Conservation (phyloP, 2,113 vertebrate species). For the Steatornis caripensis region DNA sequence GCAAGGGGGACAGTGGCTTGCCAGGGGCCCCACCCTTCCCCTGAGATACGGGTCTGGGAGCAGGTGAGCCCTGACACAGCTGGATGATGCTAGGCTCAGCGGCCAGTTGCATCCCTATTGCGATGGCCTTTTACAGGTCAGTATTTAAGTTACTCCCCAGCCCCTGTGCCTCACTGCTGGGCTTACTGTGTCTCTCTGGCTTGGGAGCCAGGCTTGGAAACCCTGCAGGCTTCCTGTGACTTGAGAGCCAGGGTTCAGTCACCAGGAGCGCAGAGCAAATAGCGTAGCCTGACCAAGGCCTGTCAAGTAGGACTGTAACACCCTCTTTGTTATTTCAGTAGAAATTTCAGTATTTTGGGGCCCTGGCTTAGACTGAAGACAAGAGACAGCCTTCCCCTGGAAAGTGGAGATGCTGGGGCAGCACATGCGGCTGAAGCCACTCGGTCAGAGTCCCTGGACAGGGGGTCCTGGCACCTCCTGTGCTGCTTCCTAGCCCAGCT, state of each 20-base stretch:
- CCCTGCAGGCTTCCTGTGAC: neutral
- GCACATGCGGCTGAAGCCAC: accelerated
- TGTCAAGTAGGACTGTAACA: neutral
- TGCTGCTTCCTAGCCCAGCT: neutral
- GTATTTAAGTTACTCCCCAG: neutral
- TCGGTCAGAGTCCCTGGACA: neutral
- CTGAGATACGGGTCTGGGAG: accelerated
- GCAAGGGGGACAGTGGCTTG: neutral
- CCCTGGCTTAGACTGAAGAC: neutral
- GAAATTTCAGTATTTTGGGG: neutral
- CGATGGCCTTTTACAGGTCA: neutral
- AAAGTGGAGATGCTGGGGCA: neutral
- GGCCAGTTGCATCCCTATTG: neutral
- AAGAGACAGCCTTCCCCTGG: neutral
- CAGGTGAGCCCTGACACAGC: neutral
- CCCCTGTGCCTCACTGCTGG: neutral
- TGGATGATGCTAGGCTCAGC: accelerated
- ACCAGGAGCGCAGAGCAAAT: neutral
- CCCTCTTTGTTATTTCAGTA: neutral
- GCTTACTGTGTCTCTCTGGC: neutral
- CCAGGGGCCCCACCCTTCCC: neutral
- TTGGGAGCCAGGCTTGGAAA: neutral
- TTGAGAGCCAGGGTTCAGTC: neutral
- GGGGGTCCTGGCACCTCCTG: neutral
- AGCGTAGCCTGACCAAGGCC: neutral